These are phyloP conservation scores for Probaryconus sp. DNA, from an alignment of 1,140 invertebrate genomes.

Conservation along the genomic window DNA sequence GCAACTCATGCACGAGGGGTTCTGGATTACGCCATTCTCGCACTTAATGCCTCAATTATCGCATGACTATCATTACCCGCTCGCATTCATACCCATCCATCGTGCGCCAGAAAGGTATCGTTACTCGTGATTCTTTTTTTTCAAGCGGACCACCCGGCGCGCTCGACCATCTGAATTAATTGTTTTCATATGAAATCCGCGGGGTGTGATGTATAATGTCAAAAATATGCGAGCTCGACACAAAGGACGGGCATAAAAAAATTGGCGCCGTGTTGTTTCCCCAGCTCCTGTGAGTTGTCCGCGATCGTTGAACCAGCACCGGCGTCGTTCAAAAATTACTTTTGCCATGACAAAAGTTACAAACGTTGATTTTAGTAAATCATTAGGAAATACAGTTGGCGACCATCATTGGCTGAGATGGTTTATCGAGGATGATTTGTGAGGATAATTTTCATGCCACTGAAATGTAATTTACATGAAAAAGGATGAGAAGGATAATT, in stretches of 20 bases:
- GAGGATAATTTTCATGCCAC: too few species aligned
- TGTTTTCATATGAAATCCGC: conserved; percentile 78
- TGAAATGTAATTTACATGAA: too few species aligned
- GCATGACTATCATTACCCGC: conserved; percentile 44
- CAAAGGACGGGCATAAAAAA: conserved; percentile 23
- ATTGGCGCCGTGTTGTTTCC: not conserved
- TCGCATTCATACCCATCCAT: not conserved
- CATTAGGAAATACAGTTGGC: too few species aligned
- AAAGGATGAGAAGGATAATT: too few species aligned
- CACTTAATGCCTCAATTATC: conserved; percentile 49
- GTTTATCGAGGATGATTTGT: too few species aligned
- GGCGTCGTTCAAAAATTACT: too few species aligned
- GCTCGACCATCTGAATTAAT: conserved; percentile 77
- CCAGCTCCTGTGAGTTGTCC: not conserved
- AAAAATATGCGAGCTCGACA: conserved; percentile 21
- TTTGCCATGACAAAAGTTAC: too few species aligned
- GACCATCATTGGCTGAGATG: too few species aligned
- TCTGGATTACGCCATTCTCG: conserved; percentile 24
- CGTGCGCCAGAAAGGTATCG: conserved; percentile 8
- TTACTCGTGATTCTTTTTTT: conserved; percentile 15
- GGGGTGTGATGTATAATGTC: conserved; percentile 72
- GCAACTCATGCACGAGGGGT: too few species aligned
- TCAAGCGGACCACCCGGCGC: conserved; percentile 72
- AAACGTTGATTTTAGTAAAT: too few species aligned
- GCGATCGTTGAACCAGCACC: conserved; percentile 29